A percentile compares a stretch with the other conserved stretches of the same genome.
Evolutionary conservation across 2,113 vertebrate genomes (phyloP).

Genomic region (Setophaga kirtlandii): DNA sequence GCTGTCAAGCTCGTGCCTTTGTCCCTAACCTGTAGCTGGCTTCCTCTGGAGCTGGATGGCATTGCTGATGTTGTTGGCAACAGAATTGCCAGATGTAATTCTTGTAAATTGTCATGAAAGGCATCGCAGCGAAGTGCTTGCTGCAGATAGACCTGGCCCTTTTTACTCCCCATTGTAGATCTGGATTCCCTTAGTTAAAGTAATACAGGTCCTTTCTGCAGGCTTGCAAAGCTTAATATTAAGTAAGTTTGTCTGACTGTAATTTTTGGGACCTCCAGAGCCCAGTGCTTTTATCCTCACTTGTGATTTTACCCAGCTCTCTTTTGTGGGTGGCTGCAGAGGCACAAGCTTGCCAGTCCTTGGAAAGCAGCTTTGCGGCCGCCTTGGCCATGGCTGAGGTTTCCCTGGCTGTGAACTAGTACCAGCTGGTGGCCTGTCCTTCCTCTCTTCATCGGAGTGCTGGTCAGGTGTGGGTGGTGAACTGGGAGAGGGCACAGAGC

Average conservation of each 20-base stretch:
- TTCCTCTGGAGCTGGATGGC: background rate
- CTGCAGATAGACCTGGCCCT: background rate
- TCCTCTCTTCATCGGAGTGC: background rate
- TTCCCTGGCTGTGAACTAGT: background rate
- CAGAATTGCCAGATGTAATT: background rate
- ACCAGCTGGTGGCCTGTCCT: background rate
- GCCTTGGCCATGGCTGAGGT: background rate
- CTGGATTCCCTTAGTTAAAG: background rate
- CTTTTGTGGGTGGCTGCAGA: background rate
- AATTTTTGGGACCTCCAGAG: background rate
- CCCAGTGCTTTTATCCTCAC: background rate
- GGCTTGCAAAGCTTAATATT: background rate
- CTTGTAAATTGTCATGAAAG: background rate
- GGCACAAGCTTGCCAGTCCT: background rate
- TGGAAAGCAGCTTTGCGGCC: background rate
- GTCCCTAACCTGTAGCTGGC: background rate
- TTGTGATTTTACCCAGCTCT: background rate
- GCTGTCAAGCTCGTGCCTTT: background rate
- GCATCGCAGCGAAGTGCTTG: background rate
- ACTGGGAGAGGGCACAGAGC: background rate
- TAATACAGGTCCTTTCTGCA: background rate
- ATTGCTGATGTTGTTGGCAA: background rate
- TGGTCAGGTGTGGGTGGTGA: background rate
- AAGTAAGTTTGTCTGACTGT: background rate
- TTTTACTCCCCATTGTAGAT: rapidly evolving